Evolutionary conservation across 2,113 vertebrate species (phyloP).

Genomic region (Muntiacus muntjak): DNA sequence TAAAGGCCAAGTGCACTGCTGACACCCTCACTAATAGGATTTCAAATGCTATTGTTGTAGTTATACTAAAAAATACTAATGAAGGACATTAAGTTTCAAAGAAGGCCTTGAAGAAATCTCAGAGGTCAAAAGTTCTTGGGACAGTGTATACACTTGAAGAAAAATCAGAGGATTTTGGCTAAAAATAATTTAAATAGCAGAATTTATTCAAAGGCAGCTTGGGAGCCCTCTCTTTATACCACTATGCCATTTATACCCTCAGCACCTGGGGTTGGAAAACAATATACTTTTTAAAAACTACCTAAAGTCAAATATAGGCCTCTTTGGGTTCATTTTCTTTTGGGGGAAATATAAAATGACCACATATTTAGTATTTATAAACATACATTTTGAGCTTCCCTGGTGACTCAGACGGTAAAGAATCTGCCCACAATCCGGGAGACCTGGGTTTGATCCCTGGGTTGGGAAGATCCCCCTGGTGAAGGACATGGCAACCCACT

Average conservation of each 20-base stretch:
- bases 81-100: conserved; percentile 18
- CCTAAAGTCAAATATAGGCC: background rate
- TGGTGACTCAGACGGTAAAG: background rate
- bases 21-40: conserved; percentile 29
- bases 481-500: background rate
- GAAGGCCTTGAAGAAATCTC: conserved; percentile 32
- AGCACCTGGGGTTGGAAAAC: background rate
- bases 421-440: background rate
- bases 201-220: background rate
- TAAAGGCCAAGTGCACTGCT: background rate
- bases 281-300: background rate
- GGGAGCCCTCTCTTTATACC: background rate
- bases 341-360: background rate
- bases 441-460: background rate
- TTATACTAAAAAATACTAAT: conserved; percentile 45
- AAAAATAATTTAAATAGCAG: background rate
- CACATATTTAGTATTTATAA: conserved; percentile 18
- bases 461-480: background rate
- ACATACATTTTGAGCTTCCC: background rate
- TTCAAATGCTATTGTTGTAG: conserved; percentile 36
- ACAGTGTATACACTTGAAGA: background rate
- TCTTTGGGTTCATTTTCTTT: conserved; percentile 7
- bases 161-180: background rate
- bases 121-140: conserved; percentile 2
- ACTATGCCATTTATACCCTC: background rate